Percentiles rank a stretch among this genome's conserved stretches.
Conservation (phyloP, 1,140 invertebrate genomes). For the Antheraea pernyi region DNA sequence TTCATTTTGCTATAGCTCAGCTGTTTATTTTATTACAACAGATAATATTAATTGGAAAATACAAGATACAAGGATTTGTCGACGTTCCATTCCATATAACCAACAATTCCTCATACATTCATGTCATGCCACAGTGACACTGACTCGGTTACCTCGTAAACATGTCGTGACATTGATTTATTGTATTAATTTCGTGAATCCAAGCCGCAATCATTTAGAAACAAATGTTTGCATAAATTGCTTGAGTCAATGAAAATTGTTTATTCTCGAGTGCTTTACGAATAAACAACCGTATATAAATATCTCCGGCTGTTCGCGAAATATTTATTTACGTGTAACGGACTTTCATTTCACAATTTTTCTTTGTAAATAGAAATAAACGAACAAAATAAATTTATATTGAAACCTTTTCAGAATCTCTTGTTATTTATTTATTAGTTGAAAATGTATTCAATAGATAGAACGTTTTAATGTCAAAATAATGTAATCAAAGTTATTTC, state of each 20-base stretch:
- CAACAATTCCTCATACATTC: slow-evolving; percentile 75
- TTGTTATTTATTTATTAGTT: too few relatives aligned
- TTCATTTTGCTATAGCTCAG: too few relatives aligned
- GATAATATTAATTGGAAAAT: neutral
- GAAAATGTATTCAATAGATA: too few relatives aligned
- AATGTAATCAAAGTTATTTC: neutral
- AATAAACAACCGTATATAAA: slow-evolving; percentile 4
- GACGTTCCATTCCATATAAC: slow-evolving; percentile 35
- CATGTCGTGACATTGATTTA: slow-evolving; percentile 74
- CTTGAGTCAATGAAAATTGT: slow-evolving; percentile 31
- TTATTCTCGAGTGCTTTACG: neutral
- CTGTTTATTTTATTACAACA: neutral
- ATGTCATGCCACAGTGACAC: slow-evolving; percentile 72
- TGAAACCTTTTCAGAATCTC: too few relatives aligned
- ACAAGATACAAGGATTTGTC: slow-evolving; percentile 7
- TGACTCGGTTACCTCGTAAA: slow-evolving; percentile 76
- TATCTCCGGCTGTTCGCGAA: neutral
- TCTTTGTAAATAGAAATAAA: neutral
- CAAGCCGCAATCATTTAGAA: slow-evolving; percentile 61
- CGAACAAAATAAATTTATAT: neutral
- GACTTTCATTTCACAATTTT: neutral
- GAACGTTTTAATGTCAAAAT: neutral
- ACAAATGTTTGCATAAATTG: slow-evolving; percentile 60
- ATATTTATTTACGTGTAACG: neutral
- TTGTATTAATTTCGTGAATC: slow-evolving; percentile 67